Conservation (phyloP, 2,888 invertebrate genomes). For the Syrista parreyssii region DNA sequence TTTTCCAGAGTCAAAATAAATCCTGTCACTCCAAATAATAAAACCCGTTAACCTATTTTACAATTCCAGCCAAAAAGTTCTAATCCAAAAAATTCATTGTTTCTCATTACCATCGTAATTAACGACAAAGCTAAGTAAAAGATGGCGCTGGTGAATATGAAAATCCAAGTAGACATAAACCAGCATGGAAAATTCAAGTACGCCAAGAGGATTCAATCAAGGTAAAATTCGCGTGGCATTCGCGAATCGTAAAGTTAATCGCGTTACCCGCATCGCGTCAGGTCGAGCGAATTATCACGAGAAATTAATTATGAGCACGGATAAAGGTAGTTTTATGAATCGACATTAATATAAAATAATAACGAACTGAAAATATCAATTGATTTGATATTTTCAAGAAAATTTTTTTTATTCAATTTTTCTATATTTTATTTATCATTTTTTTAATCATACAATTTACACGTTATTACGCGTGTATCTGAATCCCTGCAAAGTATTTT, state of each 20-base stretch:
- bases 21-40: not conserved
- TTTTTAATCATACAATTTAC: not conserved
- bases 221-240: conserved; percentile 7
- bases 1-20: not conserved
- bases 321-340: conserved; percentile 9
- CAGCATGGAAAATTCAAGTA: not conserved
- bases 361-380: not conserved
- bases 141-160: not conserved
- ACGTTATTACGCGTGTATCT: not conserved
- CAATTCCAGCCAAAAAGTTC: not conserved
- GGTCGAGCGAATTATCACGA: conserved; percentile 46
- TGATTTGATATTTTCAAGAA: not conserved
- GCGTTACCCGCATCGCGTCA: conserved; percentile 55
- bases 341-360: not conserved
- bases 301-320: conserved; percentile 49
- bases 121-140: not conserved
- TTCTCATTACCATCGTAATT: not conserved
- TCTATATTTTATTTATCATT: not conserved
- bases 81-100: not conserved
- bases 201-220: conserved; percentile 10
- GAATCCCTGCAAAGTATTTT: not conserved
- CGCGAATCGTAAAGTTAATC: conserved; percentile 50
- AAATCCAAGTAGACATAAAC: not conserved
- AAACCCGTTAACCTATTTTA: not conserved
- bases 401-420: not conserved